A percentile compares a stretch with the other conserved stretches of the same genome.
Conservation (phyloP, 2,888 invertebrate genomes). For the Notocelia uddmanniana region DNA sequence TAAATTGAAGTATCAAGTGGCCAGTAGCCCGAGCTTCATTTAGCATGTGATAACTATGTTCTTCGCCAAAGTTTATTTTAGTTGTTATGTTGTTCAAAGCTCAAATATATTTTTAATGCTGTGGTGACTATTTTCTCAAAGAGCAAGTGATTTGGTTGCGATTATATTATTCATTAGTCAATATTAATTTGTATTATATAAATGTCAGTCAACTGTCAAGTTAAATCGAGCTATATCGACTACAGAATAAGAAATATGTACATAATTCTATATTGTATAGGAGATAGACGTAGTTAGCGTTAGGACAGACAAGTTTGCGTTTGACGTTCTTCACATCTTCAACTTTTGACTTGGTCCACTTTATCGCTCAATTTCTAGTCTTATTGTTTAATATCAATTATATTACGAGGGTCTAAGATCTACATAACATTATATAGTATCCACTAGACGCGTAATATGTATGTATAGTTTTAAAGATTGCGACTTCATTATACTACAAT, state of each 20-base stretch:
- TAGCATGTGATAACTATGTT: constrained; percentile 67
- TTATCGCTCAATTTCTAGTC: constrained; percentile 76
- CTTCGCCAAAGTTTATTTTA: constrained; percentile 76
- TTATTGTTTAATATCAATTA: constrained; percentile 50
- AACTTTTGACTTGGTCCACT: constrained; percentile 57
- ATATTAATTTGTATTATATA: neutral
- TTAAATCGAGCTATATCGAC: constrained; percentile 34
- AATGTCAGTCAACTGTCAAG: constrained; percentile 31
- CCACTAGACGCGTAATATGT: neutral
- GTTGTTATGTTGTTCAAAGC: constrained; percentile 26
- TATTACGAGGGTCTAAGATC: constrained; percentile 8
- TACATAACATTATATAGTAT: neutral
- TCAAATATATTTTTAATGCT: constrained; percentile 25
- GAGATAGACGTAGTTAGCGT: constrained; percentile 46
- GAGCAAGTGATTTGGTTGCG: constrained; percentile 10
- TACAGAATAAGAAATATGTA: constrained; percentile 33
- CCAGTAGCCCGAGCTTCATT: constrained; percentile 53
- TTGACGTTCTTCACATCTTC: constrained; percentile 51
- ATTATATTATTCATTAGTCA: constrained; percentile 10
- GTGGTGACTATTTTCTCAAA: constrained; percentile 10
- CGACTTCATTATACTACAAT: neutral
- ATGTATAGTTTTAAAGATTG: neutral
- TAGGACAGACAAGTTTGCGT: constrained; percentile 52
- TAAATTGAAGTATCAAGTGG: neutral
- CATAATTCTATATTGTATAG: constrained; percentile 38